phyloP scores from a whole-genome alignment of 2,113 vertebrate species.

The Turdus rufiventris region DNA sequence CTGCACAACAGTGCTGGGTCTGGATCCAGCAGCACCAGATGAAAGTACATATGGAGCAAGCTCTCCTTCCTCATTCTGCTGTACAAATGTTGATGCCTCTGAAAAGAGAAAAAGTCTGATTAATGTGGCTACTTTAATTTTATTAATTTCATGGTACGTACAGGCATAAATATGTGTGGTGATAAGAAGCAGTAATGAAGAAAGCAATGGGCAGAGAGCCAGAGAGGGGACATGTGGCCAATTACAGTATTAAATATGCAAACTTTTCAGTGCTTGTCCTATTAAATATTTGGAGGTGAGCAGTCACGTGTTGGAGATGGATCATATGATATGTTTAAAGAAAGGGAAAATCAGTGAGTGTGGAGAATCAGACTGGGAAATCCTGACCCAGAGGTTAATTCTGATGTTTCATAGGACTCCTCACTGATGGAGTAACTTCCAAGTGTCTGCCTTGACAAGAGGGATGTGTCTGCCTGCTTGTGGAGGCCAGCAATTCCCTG shows the following conservation, averaged over 20 bases:
- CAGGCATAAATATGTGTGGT: background rate
- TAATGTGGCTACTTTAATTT: background rate
- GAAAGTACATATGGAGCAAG: background rate
- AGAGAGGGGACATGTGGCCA: background rate
- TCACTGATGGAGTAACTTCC: background rate
- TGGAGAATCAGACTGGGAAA: background rate
- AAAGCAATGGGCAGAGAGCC: background rate
- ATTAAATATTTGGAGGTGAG: background rate
- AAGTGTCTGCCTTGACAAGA: background rate
- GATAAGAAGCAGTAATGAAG: background rate
- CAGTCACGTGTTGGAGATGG: background rate
- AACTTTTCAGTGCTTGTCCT: background rate
- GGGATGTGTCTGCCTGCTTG: background rate
- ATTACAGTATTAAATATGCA: background rate
- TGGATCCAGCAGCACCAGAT: background rate
- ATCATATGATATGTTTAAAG: background rate
- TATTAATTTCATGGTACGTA: background rate
- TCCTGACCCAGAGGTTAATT: background rate
- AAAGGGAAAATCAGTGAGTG: background rate
- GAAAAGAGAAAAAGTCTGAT: background rate
- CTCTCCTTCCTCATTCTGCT: background rate
- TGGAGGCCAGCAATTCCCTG: rapidly evolving
- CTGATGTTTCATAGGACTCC: background rate
- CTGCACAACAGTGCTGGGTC: background rate
- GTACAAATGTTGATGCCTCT: background rate